Evolutionary conservation across 2,113 vertebrate genomes (phyloP), one percentile per base, ranked within the genome.

Genomic region (Myiagra hebetior): DNA sequence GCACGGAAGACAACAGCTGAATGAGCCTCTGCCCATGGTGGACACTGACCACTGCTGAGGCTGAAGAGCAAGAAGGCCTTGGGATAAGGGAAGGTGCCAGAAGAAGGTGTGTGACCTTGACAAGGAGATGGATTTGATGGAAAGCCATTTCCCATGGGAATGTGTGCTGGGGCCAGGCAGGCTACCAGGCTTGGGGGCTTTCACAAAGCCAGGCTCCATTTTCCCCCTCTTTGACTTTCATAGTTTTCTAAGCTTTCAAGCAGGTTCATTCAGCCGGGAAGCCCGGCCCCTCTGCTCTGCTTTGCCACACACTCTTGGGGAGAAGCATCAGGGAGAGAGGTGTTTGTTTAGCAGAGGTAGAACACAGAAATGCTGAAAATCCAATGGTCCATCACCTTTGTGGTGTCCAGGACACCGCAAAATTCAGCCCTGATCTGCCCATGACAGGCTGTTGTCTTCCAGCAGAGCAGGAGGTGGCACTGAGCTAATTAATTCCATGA

Each of bases 331-430:
- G 30, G 31, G 27, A 47, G 18, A 70, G 13, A 60, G 7, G 46
- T 10, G 24, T 1, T 49, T 75, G 70, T 67, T 91, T 15, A 59
- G 49, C 79, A 68, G 67, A 68, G 52, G 22, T 0, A 60, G 67
- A 67, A 59, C 59, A 78, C 13, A 65, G 49, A 85, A 76, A 35
- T 4, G 31, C 31, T 91, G 44, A 31, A 59, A 81, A 55, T 9
- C 6, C 42, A 70, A 7, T 9, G 33, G 6, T 67, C 68, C 59
- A 44, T 49, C 59, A 28, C 22, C 8, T 60, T 15, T 35, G 16
- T 0, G 3, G 57, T 9, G 4, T n/a, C 35, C 1, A 10, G n/a
- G 22, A 85, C 49, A 28, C 15, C 47, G 57, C 2, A 2, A 67
- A 65, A 82, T 26, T 30, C 74, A 92, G n/a, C 56, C 46, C 63